phyloP scores from a whole-genome alignment of 1,140 invertebrate genomes.

The Polyergus mexicanus region DNA sequence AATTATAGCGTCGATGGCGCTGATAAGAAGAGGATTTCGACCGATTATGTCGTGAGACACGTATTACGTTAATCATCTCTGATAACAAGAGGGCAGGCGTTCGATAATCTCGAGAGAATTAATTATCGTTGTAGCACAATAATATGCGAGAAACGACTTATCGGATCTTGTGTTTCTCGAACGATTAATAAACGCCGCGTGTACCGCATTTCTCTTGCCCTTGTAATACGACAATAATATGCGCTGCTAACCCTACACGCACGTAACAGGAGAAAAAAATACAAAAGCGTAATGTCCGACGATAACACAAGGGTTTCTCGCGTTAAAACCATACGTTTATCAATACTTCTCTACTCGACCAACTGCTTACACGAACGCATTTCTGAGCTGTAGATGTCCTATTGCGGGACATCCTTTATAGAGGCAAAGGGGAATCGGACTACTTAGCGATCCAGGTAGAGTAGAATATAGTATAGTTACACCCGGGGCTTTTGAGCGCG shows the following conservation, averaged over 20 bases:
- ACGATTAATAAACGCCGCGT: background rate
- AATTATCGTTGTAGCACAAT: conserved; percentile 44
- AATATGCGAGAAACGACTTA: conserved; percentile 31
- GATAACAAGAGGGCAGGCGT: conserved; percentile 38
- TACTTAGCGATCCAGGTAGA: conserved; percentile 54
- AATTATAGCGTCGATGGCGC: conserved; percentile 47
- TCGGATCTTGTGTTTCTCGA: background rate
- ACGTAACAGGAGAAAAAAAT: background rate
- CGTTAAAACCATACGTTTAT: conserved; percentile 21
- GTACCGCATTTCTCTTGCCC: background rate
- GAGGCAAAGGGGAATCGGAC: conserved; percentile 51
- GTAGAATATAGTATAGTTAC: conserved; percentile 43
- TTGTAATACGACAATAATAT: background rate
- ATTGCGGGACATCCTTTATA: conserved; percentile 48
- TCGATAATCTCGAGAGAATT: conserved; percentile 50
- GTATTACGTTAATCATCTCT: conserved; percentile 57
- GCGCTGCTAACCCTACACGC: too few species aligned
- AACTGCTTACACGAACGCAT: conserved; percentile 38
- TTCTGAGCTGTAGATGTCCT: conserved; percentile 47
- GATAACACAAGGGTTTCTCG: conserved; percentile 17
- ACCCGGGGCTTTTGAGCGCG: conserved; percentile 56
- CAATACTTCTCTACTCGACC: background rate
- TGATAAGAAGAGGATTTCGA: conserved; percentile 51
- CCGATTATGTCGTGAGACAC: conserved; percentile 53
- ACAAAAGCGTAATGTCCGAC: background rate